Percentiles rank a stretch among this genome's conserved stretches.
phyloP scores from a whole-genome alignment of 2,113 vertebrate species.

The Galemys pyrenaicus region DNA sequence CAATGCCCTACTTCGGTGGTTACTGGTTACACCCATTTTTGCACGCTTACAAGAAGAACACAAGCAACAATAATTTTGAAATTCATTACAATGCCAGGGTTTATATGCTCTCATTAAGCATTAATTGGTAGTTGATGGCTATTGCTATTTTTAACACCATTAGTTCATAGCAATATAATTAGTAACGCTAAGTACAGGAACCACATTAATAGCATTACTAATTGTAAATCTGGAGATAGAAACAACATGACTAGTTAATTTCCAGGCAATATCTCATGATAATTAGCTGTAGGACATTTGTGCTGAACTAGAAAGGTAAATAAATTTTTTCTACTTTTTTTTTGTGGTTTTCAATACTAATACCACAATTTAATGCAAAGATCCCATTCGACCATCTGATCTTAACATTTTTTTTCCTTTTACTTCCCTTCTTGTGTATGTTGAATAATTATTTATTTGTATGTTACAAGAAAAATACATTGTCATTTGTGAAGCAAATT shows the following conservation, averaged over 20 bases:
- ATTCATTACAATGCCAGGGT: conserved; percentile 91
- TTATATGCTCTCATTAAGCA: conserved; percentile 91
- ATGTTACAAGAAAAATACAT: conserved; percentile 35
- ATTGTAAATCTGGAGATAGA: conserved; percentile 91
- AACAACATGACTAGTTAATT: conserved; percentile 90
- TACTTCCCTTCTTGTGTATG: conserved; percentile 11
- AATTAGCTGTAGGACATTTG: conserved; percentile 88
- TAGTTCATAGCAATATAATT: conserved; percentile 92
- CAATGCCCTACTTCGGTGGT: conserved; percentile 71
- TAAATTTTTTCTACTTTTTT: conserved; percentile 82
- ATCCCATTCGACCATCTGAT: conserved; percentile 43
- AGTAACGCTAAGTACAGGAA: conserved; percentile 92
- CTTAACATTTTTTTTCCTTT: conserved; percentile 68
- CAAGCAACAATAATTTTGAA: conserved; percentile 88
- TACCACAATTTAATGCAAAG: conserved; percentile 50
- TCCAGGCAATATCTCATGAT: conserved; percentile 89
- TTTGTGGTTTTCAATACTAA: conserved; percentile 41
- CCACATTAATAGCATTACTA: conserved; percentile 92
- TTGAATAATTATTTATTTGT: conserved; percentile 59
- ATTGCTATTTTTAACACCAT: conserved; percentile 92
- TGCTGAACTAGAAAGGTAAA: conserved; percentile 90
- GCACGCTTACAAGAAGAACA: conserved; percentile 81
- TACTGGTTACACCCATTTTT: conserved; percentile 79
- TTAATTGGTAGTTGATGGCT: conserved; percentile 93
- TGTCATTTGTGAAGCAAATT: conserved; percentile 30